Percentiles rank a stretch among this genome's conserved stretches.
phyloP scores from a whole-genome alignment of 1,140 invertebrate genomes.

The Andricus grossulariae region DNA sequence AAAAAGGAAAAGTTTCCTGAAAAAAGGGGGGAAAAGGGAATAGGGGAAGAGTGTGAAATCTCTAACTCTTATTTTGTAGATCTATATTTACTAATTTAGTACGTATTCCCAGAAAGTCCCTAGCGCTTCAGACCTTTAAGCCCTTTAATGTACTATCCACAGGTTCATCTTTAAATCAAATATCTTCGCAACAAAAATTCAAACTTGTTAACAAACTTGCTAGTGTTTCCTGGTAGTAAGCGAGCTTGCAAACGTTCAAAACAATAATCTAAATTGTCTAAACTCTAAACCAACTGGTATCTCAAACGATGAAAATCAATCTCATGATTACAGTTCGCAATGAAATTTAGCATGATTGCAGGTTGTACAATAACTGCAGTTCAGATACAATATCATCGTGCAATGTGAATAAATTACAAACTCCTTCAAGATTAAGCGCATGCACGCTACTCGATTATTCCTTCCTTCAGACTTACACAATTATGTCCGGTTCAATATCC shows the following conservation, averaged over 20 bases:
- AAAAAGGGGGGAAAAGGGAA: no score
- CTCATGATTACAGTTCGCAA: conserved; percentile 21
- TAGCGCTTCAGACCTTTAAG: no score
- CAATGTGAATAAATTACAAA: conserved; percentile 30
- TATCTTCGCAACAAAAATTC: no score
- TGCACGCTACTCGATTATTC: conserved; percentile 40
- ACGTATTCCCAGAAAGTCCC: no score
- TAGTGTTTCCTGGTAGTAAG: not conserved
- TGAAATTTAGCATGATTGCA: conserved; percentile 19
- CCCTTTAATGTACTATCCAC: no score
- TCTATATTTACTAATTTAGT: no score
- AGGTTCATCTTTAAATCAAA: no score
- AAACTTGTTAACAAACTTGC: no score
- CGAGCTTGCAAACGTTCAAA: not conserved
- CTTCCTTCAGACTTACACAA: conserved; percentile 38
- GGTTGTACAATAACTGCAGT: conserved; percentile 25
- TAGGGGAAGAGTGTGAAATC: no score
- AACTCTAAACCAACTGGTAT: not conserved
- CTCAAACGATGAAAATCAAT: conserved; percentile 5
- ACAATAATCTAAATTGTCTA: conserved; percentile 25
- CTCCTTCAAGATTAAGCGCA: conserved; percentile 34
- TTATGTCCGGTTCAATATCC: conserved; percentile 32
- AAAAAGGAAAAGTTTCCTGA: no score
- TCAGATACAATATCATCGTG: conserved; percentile 27
- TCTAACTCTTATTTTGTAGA: no score